Base-by-base conservation (phyloP, 2,797 vertebrate species). In the Schizopygopsis pylzovi region DNA sequence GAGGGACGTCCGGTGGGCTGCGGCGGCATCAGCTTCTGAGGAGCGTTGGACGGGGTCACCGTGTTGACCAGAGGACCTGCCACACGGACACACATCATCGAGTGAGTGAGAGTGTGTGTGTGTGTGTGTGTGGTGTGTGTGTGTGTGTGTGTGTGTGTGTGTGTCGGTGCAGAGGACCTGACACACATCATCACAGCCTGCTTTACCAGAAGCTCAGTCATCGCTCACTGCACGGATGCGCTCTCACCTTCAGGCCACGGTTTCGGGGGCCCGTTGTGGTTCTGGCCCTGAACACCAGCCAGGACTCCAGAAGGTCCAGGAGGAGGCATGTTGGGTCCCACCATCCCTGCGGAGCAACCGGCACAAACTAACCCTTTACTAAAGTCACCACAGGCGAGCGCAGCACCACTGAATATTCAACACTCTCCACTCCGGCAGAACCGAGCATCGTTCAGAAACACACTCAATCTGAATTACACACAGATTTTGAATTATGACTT, bases 41-140 rank as follows among this genome's bases (percentile, higher is more conserved):
- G 96, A 25, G 95, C 93, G 71, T 95, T 96, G 0, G 96, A 95
- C 4, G 96, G 96, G n/a, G 96, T 95, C 1, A 95, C 94, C 1
- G 96, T 95, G 52, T 97, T 98, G 0, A 97, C 97, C 96, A 98
- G 94, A 0, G 97, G 97, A 75, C 97, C 98, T 98, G 86, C 13
- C 86, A 73, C 37, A 75, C 52, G 3, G 33, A 33, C 33, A 33
- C 33, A 33, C 33, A 33, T 33, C 33, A 33, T 33, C 33, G 33
- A 33, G 33, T 33, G 33, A 33, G 33, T 33, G 33, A 33, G 33
- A 33, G 33, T 33, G 33, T 33, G 33, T 33, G 33, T 33, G 33
- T 33, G 33, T 33, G 33, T 33, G 33, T 33, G 33, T 33, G 33
- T 33, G 33, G 33, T 33, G 33, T 33, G 33, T 33, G 33, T 33